Conservation (phyloP, 2,113 vertebrate species). For the Morone chrysops region DNA sequence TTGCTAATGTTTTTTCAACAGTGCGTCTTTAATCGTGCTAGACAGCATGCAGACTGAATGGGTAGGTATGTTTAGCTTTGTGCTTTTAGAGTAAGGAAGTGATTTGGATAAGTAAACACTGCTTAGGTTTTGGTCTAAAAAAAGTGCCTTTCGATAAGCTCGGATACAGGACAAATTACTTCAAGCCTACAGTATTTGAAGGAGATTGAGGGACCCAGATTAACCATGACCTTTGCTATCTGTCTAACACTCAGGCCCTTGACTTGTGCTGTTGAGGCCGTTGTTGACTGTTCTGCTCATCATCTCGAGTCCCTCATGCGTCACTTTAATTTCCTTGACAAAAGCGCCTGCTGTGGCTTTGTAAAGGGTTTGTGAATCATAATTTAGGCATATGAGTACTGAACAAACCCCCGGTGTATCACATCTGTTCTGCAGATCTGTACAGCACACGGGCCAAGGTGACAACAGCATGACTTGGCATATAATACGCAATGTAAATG, state of each 20-base stretch:
- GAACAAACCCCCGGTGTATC: fast-evolving
- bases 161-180: neutral
- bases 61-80: neutral
- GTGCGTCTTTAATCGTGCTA: too few relatives aligned
- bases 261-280: constrained; percentile 20
- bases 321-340: neutral
- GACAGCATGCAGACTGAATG: too few relatives aligned
- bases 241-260: constrained; percentile 55
- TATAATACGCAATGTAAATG: neutral
- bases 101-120: constrained; percentile 15
- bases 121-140: neutral
- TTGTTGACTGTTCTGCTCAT: neutral
- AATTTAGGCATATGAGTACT: neutral
- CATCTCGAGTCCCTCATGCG: neutral
- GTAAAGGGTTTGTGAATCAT: neutral
- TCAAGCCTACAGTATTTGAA: neutral
- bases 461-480: neutral
- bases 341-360: neutral
- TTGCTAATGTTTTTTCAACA: too few relatives aligned
- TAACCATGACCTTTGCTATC: constrained; percentile 46
- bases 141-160: neutral
- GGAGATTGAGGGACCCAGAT: neutral
- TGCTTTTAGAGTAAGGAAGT: constrained; percentile 10
- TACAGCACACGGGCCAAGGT: neutral
- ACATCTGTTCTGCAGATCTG: constrained; percentile 12